Conservation (phyloP, 2,113 vertebrate species). For the Melanotaenia duboulayi region DNA sequence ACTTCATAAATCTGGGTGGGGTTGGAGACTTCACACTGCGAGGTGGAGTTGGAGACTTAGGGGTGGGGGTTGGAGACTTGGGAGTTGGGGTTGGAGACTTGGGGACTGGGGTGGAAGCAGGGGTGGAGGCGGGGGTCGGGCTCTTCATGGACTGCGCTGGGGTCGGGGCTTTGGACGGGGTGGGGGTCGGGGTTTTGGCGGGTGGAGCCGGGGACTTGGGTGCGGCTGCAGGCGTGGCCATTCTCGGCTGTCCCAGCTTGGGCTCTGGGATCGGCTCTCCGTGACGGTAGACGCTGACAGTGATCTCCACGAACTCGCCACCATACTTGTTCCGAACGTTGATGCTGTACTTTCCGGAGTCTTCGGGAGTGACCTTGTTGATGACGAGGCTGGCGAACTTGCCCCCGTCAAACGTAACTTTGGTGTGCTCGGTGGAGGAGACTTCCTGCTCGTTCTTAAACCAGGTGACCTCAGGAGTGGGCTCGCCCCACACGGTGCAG, state of each 20-base stretch:
- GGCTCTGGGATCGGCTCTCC: conserved; percentile 91
- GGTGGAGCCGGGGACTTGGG: conserved; percentile 24
- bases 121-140: conserved; percentile 67
- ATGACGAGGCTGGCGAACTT: conserved; percentile 92
- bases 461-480: conserved; percentile 94
- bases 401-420: conserved; percentile 87
- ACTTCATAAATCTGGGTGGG: conserved; percentile 57
- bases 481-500: conserved; percentile 96
- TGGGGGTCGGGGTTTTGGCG: conserved; percentile 67
- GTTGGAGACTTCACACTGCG: conserved; percentile 53
- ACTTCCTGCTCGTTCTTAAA: conserved; percentile 95
- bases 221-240: conserved; percentile 32
- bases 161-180: conserved; percentile 71
- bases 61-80: conserved; percentile 40
- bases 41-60: conserved; percentile 47
- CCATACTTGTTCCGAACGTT: conserved; percentile 97
- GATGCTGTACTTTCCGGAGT: conserved; percentile 97
- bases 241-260: conserved; percentile 83
- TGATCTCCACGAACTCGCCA: conserved; percentile 96
- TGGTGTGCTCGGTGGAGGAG: conserved; percentile 86
- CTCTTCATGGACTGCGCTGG: conserved; percentile 68
- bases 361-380: conserved; percentile 89
- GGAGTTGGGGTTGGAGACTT: conserved; percentile 66
- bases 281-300: conserved; percentile 94
- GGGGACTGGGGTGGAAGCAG: conserved; percentile 31